Base-by-base conservation (phyloP, 1,140 invertebrate species). In the Plutomurus gul region DNA sequence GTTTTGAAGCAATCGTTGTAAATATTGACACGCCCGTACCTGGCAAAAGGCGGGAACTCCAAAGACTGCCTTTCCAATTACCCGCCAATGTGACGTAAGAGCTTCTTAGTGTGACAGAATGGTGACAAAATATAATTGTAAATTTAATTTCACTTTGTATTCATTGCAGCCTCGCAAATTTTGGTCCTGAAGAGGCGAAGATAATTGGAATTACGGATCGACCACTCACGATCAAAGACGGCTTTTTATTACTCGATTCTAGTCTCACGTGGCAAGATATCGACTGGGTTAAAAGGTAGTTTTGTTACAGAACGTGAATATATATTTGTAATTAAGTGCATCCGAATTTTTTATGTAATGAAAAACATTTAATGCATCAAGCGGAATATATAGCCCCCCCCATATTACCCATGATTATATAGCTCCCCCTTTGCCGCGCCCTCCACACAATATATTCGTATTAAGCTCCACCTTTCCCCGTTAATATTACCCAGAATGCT, bases 11-110 rank as follows among this genome's bases (percentile, higher is more conserved):
- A 1, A 86, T 98, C 0, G 95, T 95, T 0, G 85, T 98, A 0
- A 98, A 96, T 1, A 92, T 97, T 0, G 96, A 98, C 86, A 92
- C 94, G 3, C 94, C 95, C 0, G 84, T 93, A 1, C 94, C 96
- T 86, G 96, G 96, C 0, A 87, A 11, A 30, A 22, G 13, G 22
- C 2, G 51, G 8, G 6, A 60, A 16, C 18, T 13, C 16, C 3
- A n/a, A 2, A 1, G 51, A 30, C 7, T 11, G 1, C 49, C 51
- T n/a, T 33, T 60, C n/a, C 10, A 11, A n/a, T 5, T 60, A 10
- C 27, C 51, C 0, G 6, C 1, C 0, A 60, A 60, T 33, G 3
- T 33, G 27, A 30, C 51, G 25, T 60, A 60, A 60, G 3, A 49
- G n/a, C n/a, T n/a, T n/a, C n/a, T n/a, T n/a, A n/a, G n/a, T 49